Percentiles rank a stretch among this genome's conserved stretches.
These are phyloP conservation scores for Muscina levida DNA, from an alignment of 2,888 invertebrate species.

Conservation along the genomic window DNA sequence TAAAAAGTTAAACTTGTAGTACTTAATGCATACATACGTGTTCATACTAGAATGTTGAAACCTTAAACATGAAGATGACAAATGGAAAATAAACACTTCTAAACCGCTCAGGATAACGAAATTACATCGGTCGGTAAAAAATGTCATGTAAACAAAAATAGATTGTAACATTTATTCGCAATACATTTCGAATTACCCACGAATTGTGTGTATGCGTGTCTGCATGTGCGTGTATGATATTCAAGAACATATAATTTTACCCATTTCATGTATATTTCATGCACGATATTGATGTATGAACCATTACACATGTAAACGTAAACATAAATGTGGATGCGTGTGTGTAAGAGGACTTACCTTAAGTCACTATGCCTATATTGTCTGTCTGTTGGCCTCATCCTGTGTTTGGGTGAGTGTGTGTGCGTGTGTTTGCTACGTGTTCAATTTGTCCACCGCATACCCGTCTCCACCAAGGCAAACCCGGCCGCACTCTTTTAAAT, in stretches of 20 bases:
- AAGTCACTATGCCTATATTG: background rate
- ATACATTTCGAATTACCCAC: too few relatives aligned
- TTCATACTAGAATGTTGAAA: too few relatives aligned
- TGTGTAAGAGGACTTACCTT: constrained; percentile 28
- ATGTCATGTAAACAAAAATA: too few relatives aligned
- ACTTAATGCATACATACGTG: too few relatives aligned
- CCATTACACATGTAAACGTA: background rate
- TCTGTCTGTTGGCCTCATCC: background rate
- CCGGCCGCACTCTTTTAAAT: background rate
- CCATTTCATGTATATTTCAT: constrained; percentile 52
- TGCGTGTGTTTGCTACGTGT: background rate
- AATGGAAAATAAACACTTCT: too few relatives aligned
- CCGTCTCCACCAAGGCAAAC: background rate
- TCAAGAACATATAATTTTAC: constrained; percentile 40
- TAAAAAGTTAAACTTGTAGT: too few relatives aligned
- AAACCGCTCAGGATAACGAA: too few relatives aligned
- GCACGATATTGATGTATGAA: constrained; percentile 55
- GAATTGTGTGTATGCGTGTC: background rate
- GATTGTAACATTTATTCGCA: too few relatives aligned
- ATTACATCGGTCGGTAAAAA: too few relatives aligned
- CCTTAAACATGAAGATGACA: too few relatives aligned
- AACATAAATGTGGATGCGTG: background rate
- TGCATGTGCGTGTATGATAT: constrained; percentile 16
- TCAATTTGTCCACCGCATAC: background rate
- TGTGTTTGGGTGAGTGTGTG: constrained; percentile 6